A percentile compares a stretch with the other conserved stretches of the same genome.
These are phyloP conservation scores for Parnassius glacialis DNA, from an alignment of 2,888 invertebrate species.

Conservation along the genomic window DNA sequence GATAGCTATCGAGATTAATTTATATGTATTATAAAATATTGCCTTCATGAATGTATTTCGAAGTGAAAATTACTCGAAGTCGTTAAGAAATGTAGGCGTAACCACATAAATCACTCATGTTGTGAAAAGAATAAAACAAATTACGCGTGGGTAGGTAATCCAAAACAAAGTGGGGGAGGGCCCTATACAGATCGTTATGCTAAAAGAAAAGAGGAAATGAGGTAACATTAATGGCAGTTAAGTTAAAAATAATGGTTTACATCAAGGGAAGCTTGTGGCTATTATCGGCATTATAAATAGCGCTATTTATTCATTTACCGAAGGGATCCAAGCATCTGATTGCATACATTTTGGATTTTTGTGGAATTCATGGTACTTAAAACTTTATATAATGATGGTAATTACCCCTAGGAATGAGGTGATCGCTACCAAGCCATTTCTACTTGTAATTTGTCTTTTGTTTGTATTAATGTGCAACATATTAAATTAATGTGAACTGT, in stretches of 20 bases:
- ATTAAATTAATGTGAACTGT: too few species aligned
- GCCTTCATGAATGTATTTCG: neutral
- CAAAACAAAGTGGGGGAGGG: slow-evolving; percentile 36
- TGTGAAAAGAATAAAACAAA: slow-evolving; percentile 35
- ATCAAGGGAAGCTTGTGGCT: slow-evolving; percentile 28
- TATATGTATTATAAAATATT: neutral
- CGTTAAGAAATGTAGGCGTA: neutral
- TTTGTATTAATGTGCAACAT: too few species aligned
- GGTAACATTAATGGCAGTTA: slow-evolving; percentile 39
- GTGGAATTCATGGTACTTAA: too few species aligned
- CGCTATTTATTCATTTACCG: slow-evolving; percentile 9
- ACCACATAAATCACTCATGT: slow-evolving; percentile 33
- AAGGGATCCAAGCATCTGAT: too few species aligned
- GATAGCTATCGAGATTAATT: neutral
- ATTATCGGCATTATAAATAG: slow-evolving; percentile 22
- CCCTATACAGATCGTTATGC: slow-evolving; percentile 37
- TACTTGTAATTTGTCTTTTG: too few species aligned
- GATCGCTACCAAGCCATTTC: too few species aligned
- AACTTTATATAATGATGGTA: too few species aligned
- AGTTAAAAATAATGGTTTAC: slow-evolving; percentile 43
- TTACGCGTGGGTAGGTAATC: slow-evolving; percentile 33
- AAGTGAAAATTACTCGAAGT: too few species aligned
- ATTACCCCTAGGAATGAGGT: too few species aligned
- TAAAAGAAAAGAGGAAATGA: slow-evolving; percentile 34
- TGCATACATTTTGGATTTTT: too few species aligned